Base-by-base conservation (phyloP, 2,797 vertebrate genomes). In the Spondyliosoma cantharus region DNA sequence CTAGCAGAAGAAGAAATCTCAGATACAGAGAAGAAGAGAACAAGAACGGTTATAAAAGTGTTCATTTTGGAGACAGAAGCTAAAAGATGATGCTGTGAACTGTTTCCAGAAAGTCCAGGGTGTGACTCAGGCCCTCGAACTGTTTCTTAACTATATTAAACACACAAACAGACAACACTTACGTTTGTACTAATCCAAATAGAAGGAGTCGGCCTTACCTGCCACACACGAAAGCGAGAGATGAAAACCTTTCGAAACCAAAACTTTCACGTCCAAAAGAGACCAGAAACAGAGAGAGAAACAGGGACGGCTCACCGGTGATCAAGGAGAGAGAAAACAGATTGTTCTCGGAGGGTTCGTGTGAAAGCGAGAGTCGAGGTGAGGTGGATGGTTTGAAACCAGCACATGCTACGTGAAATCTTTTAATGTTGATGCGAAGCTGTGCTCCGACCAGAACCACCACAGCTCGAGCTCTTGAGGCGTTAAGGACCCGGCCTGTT, bases 361-460 rank as follows among this genome's bases (percentile, higher is more conserved):
- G 74, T 88, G 84, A 89, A 89, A 89, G 84, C 62, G 53, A 83
- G 79, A 87, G 72, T 56, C 3, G n/a, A 77, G 57, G 58, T 25
- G 61, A 29, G 59, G 49, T 11, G 60, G 69, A 59, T 70, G 65
- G 70, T 95, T 75, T 94, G 95, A 96, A 96, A 96, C 94, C 87
- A 94, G 92, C 93, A 95, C 84, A 86, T 90, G 90, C 66, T 67
- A 37, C 27, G 12, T 29, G 60, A 72, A 69, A 22, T 70, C 71
- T 9, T 64, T 63, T 53, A n/a, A 2, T 53, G 5, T 45, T 48
- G 25, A 32, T 67, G 24, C 68, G 52, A 27, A n/a, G 17, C 17
- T 9, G 43, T 63, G 24, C 53, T 70, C 24, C 7, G 32, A 49
- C 16, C 19, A 14, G 27, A 49, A 49, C 1, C 5, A 24, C 20